A percentile compares a stretch with the other conserved stretches of the same genome.
Conservation (phyloP, 2,797 vertebrate species). For the Sebastes ruberrimus region DNA sequence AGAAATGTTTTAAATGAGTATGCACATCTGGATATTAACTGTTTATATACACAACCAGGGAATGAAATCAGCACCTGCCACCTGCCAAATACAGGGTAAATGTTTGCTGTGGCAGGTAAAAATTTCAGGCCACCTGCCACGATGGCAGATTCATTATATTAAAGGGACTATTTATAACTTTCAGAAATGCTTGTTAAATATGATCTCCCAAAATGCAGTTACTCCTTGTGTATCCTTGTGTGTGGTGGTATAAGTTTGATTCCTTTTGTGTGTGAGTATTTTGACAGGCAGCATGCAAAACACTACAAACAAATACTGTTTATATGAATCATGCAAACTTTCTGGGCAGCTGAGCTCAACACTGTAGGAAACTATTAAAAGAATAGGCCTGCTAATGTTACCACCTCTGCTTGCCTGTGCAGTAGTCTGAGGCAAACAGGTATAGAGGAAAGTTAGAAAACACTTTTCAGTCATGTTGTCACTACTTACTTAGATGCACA, state of each 20-base stretch:
- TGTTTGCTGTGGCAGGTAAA: too few relatives aligned
- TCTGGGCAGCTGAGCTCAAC: background rate
- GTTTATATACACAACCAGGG: background rate
- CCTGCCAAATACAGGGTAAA: too few relatives aligned
- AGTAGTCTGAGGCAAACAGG: background rate
- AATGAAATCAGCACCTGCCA: too few relatives aligned
- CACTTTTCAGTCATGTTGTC: conserved; percentile 8
- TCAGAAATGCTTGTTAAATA: too few relatives aligned
- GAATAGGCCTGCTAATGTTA: background rate
- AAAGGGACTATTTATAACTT: too few relatives aligned
- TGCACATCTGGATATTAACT: background rate
- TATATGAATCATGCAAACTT: conserved; percentile 36
- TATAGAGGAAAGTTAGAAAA: background rate
- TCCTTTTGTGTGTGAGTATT: background rate
- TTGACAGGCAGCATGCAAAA: conserved; percentile 36
- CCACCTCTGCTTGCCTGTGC: background rate
- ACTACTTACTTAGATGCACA: background rate
- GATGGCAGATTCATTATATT: too few relatives aligned
- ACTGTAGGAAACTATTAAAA: conserved; percentile 11
- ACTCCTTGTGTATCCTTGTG: background rate
- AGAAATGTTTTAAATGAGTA: background rate
- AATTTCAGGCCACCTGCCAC: too few relatives aligned
- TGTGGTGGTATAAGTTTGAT: background rate
- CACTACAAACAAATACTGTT: conserved; percentile 24
- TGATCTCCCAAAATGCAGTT: background rate